Evolutionary conservation across 2,888 invertebrate species (phyloP).

Genomic region (Capitulum mitella): DNA sequence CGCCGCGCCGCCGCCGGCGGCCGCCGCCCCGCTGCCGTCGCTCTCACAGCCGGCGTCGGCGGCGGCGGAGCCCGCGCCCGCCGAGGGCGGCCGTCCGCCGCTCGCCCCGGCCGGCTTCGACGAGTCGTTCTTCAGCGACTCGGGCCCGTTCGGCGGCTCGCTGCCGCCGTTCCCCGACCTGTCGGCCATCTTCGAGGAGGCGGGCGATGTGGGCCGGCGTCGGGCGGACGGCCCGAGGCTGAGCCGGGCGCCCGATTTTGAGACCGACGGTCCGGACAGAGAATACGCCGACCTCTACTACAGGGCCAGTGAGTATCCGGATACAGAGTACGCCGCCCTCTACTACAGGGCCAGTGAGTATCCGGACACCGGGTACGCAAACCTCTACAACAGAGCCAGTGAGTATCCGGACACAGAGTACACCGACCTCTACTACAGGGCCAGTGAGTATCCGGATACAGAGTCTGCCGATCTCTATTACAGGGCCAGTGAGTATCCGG

Average conservation of each 20-base stretch:
- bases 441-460: no score
- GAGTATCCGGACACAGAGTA: no score
- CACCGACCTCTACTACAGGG: no score
- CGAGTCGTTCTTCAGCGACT: neutral
- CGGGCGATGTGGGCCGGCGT: neutral
- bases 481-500: no score
- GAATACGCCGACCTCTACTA: neutral
- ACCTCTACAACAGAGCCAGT: no score
- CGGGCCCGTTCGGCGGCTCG: neutral
- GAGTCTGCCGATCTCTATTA: no score
- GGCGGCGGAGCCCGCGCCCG: neutral
- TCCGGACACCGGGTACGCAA: no score
- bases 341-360: neutral
- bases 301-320: neutral
- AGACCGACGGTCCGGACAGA: neutral
- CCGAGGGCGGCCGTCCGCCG: neutral
- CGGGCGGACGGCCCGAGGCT: neutral
- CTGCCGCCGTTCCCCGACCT: slow-evolving; percentile 21
- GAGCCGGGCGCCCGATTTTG: neutral
- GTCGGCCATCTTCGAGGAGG: slow-evolving; percentile 1
- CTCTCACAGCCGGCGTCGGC: neutral
- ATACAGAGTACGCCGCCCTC: neutral
- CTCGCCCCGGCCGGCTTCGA: neutral
- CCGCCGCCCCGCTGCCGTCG: neutral
- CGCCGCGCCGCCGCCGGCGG: neutral